Base-by-base conservation (phyloP, 2,113 vertebrate genomes). In the Sigmodon hispidus region DNA sequence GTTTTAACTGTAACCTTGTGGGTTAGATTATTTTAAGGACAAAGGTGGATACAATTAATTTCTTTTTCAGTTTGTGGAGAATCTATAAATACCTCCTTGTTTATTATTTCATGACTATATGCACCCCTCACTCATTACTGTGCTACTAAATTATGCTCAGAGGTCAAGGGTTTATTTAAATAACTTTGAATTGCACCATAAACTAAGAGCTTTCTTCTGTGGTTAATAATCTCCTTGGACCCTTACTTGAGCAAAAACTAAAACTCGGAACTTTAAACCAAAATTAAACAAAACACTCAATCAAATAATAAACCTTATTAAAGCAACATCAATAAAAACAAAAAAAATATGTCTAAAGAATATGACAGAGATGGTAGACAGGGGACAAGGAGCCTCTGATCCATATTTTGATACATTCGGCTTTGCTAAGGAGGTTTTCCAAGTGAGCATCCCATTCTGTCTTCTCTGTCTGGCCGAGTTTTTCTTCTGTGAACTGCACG, bases 401-500 rank as follows among this genome's bases (percentile, higher is more conserved):
- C 12, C 75, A 99, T 91, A 98, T 97, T 98, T 99, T 99, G 96
- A 99, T 99, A 98, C 98, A 99, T 98, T 99, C 99, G 94, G 99
- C 99, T 98, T 99, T 99, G 97, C 98, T 98, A 96, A 99, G 98
- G 65, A 99, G 99, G 94, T 99, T 99, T 98, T 99, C 99, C 98
- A 99, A 97, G 96, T 99, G 99, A 95, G 99, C 99, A 98, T 99
- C 99, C 98, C 99, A 97, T 98, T 99, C 99, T 5, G 99, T 99
- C 98, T 99, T 99, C 97, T 99, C 99, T 91, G 99, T 99, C 97
- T 99, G 99, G 80, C 99, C 99, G 91, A 99, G 98, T 90, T 99
- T 99, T 98, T 99, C 99, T 98, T 99, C 99, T 45, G 99, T 99
- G 95, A 99, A 99, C 99, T 99, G 97, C n/a, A n/a, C n/a, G n/a